Conservation (phyloP, 2,888 invertebrate genomes). For the Philaethria dido region DNA sequence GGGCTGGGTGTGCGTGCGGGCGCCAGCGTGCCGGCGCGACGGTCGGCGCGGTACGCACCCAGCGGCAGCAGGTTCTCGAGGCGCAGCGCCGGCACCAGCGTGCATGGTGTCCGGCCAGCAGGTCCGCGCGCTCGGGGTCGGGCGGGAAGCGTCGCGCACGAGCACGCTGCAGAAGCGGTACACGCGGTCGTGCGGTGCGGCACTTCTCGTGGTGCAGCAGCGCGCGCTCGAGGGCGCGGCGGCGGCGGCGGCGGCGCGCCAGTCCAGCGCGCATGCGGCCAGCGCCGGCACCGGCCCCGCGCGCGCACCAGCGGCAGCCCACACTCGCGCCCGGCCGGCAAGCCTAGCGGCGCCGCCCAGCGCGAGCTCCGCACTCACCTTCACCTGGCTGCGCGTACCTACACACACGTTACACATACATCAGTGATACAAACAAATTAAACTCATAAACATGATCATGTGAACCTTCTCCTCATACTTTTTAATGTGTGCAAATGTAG, state of each 20-base stretch:
- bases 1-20: constrained; percentile 67
- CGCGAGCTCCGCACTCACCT: constrained; percentile 83
- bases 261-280: constrained; percentile 61
- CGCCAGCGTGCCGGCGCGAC: constrained; percentile 58
- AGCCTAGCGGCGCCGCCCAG: too few relatives aligned
- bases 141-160: constrained; percentile 90
- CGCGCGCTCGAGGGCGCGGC: constrained; percentile 49
- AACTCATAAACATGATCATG: neutral
- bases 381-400: constrained; percentile 34
- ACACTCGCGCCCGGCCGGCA: constrained; percentile 88
- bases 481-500: neutral
- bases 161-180: constrained; percentile 92
- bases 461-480: too few relatives aligned
- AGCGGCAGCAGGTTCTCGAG: constrained; percentile 95
- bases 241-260: constrained; percentile 56
- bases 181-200: constrained; percentile 57
- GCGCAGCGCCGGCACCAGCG: constrained; percentile 92
- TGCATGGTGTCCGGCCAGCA: constrained; percentile 94
- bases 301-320: constrained; percentile 85
- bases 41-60: constrained; percentile 85
- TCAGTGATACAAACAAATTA: neutral
- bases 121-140: constrained; percentile 82
- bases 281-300: constrained; percentile 60
- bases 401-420: neutral
- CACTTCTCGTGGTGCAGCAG: constrained; percentile 69